Evolutionary conservation across 1,140 invertebrate species (phyloP), one percentile per base, ranked within the genome.

Genomic region (Ectropis grisescens): DNA sequence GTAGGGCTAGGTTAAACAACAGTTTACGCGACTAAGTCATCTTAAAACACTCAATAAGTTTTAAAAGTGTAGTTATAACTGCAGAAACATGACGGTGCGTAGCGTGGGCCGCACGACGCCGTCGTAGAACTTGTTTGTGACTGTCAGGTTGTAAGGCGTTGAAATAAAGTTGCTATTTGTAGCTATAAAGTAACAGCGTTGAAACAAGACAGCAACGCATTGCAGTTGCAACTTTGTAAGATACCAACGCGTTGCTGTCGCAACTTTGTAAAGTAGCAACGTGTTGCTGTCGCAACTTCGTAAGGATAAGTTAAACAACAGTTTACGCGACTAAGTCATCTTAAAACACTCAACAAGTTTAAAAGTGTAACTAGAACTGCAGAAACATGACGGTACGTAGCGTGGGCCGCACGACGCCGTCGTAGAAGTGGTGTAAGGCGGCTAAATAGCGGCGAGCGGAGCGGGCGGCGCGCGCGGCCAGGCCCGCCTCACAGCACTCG

Each of bases 371-470:
- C 40, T 67, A 75, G 34, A 72, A 76, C 31, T 68, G 58, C 29
- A 70, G 54, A 35, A 72, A 47, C 32, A 72, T 33, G 9, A 75
- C 64, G 44, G 60, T 66, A 26, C 53, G 41, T 7, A 79, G 44
- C 23, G 44, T 55, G 8, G 72, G 72, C 13, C 57, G 47, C 1
- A 76, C 49, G 10, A 69, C 54, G 22, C 58, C 59, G 13, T 43
- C 41, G 50, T 75, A 79, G 52, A 69, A 62, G 41, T 61, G 45
- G 16, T 75, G 64, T 29, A 66, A 25, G 8, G 39, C 38, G 27
- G 42, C 45, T 19, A 70, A 27, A 24, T 57, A 58, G 24, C 61
- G 69, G 12, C 42, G 36, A 1, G 34, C 37, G 2, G 52, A 49
- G 37, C 64, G 59, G 13, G 37, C 25, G 11, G 51, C 38, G 41